Conservation (phyloP, 1,140 invertebrate species). For the Eriosoma lanigerum region DNA sequence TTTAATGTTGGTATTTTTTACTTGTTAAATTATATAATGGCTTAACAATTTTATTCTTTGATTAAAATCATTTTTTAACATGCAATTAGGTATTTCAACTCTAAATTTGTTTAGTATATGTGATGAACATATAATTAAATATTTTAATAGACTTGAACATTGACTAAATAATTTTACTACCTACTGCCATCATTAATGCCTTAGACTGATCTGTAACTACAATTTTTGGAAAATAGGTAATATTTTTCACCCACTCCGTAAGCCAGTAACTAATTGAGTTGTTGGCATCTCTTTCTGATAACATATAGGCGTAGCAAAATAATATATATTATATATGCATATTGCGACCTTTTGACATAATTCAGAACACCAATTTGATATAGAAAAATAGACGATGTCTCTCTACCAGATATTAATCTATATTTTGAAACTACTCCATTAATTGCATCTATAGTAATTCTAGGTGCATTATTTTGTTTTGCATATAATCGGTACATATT, state of each 20-base stretch:
- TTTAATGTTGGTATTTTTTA: too few species aligned
- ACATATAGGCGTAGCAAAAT: neutral
- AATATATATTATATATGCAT: too few species aligned
- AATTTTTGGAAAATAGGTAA: neutral
- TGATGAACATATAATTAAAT: neutral
- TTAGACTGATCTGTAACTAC: neutral
- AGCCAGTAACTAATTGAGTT: neutral
- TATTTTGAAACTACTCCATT: neutral
- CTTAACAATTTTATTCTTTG: neutral
- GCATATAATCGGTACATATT: neutral
- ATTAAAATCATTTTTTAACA: slow-evolving; percentile 5
- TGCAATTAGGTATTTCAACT: neutral
- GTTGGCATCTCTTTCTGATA: neutral
- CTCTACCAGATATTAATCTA: neutral
- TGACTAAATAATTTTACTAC: neutral
- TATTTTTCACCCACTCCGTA: neutral
- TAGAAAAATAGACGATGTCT: neutral
- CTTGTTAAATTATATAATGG: too few species aligned
- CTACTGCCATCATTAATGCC: neutral
- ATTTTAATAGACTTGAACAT: neutral
- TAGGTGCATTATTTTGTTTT: neutral
- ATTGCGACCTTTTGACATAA: neutral
- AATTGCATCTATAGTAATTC: neutral
- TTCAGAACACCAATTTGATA: neutral
- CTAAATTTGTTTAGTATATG: neutral